These are phyloP conservation scores for Lamprotornis superbus DNA, from an alignment of 2,113 vertebrate genomes.

Conservation along the genomic window DNA sequence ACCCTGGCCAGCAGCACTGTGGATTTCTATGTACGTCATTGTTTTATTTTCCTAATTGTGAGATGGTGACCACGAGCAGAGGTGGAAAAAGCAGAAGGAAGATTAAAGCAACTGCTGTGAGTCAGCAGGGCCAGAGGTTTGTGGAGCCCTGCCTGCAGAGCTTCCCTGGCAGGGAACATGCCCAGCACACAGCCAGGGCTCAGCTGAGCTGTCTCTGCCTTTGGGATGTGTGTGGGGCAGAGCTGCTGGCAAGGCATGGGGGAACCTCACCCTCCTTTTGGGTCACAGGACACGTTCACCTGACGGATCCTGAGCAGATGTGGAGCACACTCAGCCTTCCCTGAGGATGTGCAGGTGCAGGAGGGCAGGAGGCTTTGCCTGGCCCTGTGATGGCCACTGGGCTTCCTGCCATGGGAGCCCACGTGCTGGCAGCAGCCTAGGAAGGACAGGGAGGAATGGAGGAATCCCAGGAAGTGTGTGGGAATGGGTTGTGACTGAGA, in stretches of 20 bases:
- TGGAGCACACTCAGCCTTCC: background rate
- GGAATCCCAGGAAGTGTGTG: background rate
- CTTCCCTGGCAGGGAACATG: background rate
- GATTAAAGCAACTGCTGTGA: background rate
- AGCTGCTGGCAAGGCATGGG: background rate
- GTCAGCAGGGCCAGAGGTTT: background rate
- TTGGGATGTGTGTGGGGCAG: background rate
- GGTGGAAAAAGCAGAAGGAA: conserved; percentile 26
- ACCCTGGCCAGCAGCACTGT: background rate
- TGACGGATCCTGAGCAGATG: accelerated
- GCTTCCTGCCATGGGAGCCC: background rate
- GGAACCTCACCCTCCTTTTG: background rate
- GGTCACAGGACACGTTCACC: background rate
- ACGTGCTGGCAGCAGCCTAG: background rate
- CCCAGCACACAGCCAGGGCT: background rate
- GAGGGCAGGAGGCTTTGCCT: background rate
- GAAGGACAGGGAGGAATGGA: background rate
- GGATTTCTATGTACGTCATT: background rate
- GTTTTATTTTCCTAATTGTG: background rate
- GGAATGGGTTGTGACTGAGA: background rate
- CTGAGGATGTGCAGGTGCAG: background rate
- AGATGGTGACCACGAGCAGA: background rate
- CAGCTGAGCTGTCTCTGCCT: background rate
- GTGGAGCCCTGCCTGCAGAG: background rate
- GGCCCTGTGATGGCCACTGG: background rate